Conservation (phyloP, 1,140 invertebrate genomes). For the Leptinotarsa undecemlineata region DNA sequence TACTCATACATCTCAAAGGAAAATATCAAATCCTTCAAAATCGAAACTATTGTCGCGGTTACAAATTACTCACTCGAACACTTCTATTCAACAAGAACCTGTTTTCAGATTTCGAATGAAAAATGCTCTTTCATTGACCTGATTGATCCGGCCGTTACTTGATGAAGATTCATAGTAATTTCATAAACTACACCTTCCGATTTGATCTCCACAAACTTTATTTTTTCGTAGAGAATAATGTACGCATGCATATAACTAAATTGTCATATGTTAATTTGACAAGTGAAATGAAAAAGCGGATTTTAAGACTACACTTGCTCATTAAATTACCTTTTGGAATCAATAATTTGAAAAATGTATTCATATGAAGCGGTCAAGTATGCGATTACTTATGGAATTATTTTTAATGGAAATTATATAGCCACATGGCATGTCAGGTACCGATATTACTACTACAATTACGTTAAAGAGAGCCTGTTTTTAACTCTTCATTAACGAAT, state of each 20-base stretch:
- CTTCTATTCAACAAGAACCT: no score
- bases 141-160: no score
- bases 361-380: slow-evolving; percentile 1
- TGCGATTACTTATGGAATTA: neutral
- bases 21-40: no score
- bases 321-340: neutral
- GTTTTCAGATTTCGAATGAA: no score
- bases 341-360: neutral
- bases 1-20: no score
- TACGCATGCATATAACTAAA: neutral
- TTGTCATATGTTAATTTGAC: neutral
- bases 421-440: neutral
- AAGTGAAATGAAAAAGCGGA: neutral
- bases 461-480: neutral
- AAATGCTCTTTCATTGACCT: no score
- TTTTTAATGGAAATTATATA: neutral
- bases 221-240: no score
- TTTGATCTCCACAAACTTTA: no score
- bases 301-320: neutral
- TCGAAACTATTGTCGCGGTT: no score
- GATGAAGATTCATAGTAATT: no score
- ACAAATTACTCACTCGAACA: no score
- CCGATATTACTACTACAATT: neutral
- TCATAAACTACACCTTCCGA: no score
- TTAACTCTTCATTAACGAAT: neutral